Conservation (phyloP, 2,888 invertebrate genomes). For the Ptycholaimellus sp. region DNA sequence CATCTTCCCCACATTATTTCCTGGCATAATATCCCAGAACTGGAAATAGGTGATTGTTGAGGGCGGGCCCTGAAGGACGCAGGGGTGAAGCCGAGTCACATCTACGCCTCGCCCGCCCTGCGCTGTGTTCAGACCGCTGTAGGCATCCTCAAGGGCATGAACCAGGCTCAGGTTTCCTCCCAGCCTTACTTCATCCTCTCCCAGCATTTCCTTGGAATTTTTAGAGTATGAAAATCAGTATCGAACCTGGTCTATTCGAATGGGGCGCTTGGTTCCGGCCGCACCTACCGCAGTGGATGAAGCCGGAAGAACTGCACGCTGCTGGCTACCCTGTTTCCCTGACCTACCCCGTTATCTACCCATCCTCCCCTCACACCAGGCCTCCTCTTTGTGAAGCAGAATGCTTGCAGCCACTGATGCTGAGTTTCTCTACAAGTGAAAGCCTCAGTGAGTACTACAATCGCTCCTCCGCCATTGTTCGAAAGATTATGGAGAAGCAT, state of each 20-base stretch:
- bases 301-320: conserved; percentile 29
- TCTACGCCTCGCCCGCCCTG: conserved; percentile 64
- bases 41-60: conserved; percentile 12
- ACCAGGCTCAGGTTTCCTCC: not conserved
- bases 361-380: too few species aligned
- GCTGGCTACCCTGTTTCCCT: too few species aligned
- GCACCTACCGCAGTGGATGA: conserved; percentile 52
- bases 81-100: conserved; percentile 43
- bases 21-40: too few species aligned
- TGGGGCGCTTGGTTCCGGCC: conserved; percentile 71
- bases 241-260: conserved; percentile 79
- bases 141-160: conserved; percentile 34
- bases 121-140: conserved; percentile 62
- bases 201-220: too few species aligned
- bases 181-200: not conserved
- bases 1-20: too few species aligned
- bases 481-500: conserved; percentile 36
- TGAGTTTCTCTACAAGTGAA: conserved; percentile 35
- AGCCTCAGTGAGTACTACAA: conserved; percentile 43
- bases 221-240: too few species aligned
- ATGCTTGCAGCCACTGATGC: too few species aligned
- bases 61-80: conserved; percentile 57
- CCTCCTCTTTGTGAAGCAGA: too few species aligned
- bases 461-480: conserved; percentile 38
- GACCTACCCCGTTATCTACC: too few species aligned